A percentile compares a stretch with the other conserved stretches of the same genome.
Conservation (phyloP, 2,113 vertebrate genomes). For the Furnarius figulus region DNA sequence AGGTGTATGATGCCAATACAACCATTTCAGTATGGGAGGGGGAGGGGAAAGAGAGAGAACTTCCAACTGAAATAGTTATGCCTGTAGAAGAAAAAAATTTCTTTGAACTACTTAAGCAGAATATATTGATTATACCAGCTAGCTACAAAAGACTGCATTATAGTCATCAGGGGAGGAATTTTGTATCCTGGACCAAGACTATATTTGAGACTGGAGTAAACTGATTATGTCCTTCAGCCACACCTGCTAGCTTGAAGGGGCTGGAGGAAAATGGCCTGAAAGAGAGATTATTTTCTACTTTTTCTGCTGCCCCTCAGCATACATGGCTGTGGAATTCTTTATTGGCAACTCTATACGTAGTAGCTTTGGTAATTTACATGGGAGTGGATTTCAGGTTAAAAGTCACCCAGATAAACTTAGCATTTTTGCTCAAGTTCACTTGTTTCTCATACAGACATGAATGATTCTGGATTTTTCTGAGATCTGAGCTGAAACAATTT, state of each 20-base stretch:
- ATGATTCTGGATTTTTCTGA: background rate
- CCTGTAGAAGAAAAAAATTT: background rate
- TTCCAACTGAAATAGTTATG: background rate
- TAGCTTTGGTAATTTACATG: background rate
- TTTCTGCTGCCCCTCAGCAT: background rate
- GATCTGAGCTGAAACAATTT: background rate
- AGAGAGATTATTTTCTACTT: background rate
- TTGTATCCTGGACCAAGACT: background rate
- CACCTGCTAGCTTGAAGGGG: background rate
- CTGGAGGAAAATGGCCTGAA: background rate
- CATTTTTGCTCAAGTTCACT: background rate
- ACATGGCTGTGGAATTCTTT: background rate
- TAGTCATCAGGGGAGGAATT: background rate
- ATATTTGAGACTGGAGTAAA: background rate
- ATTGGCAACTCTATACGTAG: background rate
- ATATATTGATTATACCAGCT: background rate
- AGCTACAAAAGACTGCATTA: background rate
- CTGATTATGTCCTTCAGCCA: background rate
- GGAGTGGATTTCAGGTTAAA: background rate
- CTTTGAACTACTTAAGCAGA: background rate
- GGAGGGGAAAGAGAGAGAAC: background rate
- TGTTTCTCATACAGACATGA: background rate
- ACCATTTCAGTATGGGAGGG: background rate
- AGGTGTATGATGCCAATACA: background rate
- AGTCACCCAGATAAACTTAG: background rate